Evolutionary conservation across 2,113 vertebrate species (phyloP), one percentile per base, ranked within the genome.

Genomic region (Dunckerocampus dactyliophorus): DNA sequence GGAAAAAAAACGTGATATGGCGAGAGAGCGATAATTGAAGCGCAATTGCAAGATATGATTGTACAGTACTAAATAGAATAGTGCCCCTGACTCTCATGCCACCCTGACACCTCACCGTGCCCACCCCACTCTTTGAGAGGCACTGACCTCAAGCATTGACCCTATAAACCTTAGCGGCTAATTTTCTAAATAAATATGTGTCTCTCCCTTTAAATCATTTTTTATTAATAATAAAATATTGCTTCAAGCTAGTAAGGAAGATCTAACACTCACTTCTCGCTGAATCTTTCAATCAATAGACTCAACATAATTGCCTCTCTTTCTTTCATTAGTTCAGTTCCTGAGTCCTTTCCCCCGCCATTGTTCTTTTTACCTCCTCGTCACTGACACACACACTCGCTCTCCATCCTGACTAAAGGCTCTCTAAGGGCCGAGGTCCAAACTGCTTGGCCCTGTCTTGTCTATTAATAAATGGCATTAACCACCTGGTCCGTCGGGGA

Each of bases 401-500:
- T 72, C 76, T 87, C 82, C 75, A 75, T 85, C 81, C 82, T 85
- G 85, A 90, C 88, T 88, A 90, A 90, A 81, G 85, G 79, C 89
- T 90, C 91, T 92, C 90, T 17, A 72, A 88, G 89, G 91, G 79
- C 76, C 79, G 56, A 68, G 68, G 85, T 72, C 83, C 83, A 83
- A 87, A 89, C 86, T 90, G 86, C 88, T 43, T 77, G 80, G 80
- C 83, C 87, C 82, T 88, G 87, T 87, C 89, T 87, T 14, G 87
- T 89, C 91, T 91, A 91, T 92, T 92, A 92, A 92, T 92, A 91
- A 90, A 91, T 91, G 89, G 81, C 91, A 92, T 91, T 92, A 92
- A 92, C 83, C 88, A 90, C 86, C 86, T 82, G 87, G 85, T 76
- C 89, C 90, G 83, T 85, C 82, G 81, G 91, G 90, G 88, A 90